Evolutionary conservation across 53 echinoderm and acorn worm genomes (phyloP).

Genomic region (Zoroaster sp.): DNA sequence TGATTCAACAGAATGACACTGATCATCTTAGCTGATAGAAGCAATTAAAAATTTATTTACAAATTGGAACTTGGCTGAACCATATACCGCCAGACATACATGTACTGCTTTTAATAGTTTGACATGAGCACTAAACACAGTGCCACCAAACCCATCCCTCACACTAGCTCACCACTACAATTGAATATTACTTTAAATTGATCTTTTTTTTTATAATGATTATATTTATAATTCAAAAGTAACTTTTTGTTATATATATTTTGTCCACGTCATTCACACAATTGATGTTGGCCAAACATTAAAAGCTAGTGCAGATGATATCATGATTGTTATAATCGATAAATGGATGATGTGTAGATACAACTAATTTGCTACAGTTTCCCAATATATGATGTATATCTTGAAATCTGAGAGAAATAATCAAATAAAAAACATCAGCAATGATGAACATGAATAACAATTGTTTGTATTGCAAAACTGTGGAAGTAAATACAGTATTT

Average conservation of each 20-base stretch:
- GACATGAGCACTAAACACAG: conserved; percentile 53
- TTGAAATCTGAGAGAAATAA: background rate
- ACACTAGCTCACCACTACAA: conserved; percentile 49
- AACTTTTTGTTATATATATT: background rate
- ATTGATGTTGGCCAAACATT: background rate
- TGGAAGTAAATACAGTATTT: conserved; percentile 12
- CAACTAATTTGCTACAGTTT: background rate
- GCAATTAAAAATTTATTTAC: conserved; percentile 80
- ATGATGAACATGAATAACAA: conserved; percentile 30
- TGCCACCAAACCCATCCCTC: conserved; percentile 26
- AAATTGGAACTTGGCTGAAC: conserved; percentile 60
- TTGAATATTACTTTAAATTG: conserved; percentile 30
- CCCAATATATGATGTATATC: conserved; percentile 19
- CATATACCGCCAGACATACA: conserved; percentile 44
- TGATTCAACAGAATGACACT: background rate
- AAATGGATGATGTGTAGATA: background rate
- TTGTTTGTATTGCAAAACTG: conserved; percentile 44
- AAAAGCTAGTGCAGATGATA: background rate
- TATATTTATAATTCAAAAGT: conserved; percentile 35
- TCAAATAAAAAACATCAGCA: background rate
- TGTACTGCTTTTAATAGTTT: conserved; percentile 39
- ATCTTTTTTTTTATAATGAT: conserved; percentile 20
- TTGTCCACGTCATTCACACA: background rate
- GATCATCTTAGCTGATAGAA: conserved; percentile 62
- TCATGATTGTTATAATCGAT: background rate